Base-by-base conservation (phyloP, 1,140 invertebrate genomes). In the Harpegnathos saltator region DNA sequence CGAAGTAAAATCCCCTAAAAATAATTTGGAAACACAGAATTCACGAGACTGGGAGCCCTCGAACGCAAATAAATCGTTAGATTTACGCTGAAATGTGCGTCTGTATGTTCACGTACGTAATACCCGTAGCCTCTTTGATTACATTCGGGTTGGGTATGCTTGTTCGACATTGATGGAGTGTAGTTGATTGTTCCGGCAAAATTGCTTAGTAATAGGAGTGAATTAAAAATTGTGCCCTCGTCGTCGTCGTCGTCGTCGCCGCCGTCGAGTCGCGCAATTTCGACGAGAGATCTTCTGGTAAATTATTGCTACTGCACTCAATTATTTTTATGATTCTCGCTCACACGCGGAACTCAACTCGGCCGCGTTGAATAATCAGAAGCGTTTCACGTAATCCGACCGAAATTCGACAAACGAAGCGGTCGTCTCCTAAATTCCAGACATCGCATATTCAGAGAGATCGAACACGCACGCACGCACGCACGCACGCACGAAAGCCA, bases 311-410 rank as follows among this genome's bases (percentile, higher is more conserved):
- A 29, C 61, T 44, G 9, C 15, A 50, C 17, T 63, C 59, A n/a
- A 75, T 75, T 9, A 52, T 24, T 19, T 65, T 14, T n/a, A 33
- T n/a, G 24, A 11, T 33, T 65, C 9, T 65, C 15, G 61, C 24
- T 62, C 17, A 3, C 38, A 33, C 1, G n/a, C n/a, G 24, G 19
- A 63, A 63, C 29, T 44, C 14, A n/a, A 33, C 65, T 75, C 24
- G 59, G 63, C 26, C 24, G 22, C 38, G 15, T 75, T 65, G 59
- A 65, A 75, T 65, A 75, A 75, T 65, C 44, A 17, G 15, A 58
- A 29, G 29, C 22, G n/a, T 58, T 80, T 1, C 19, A 48, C 52
- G 65, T 71, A 80, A 71, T 80, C 29, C 17, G 33, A 19, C 24
- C 14, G 24, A 58, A 69, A 14, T 3, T 71, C 26, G 38, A 58